A percentile compares a stretch with the other conserved stretches of the same genome.
These are phyloP conservation scores for Autographa pulchrina DNA, from an alignment of 2,888 invertebrate species.

Conservation along the genomic window DNA sequence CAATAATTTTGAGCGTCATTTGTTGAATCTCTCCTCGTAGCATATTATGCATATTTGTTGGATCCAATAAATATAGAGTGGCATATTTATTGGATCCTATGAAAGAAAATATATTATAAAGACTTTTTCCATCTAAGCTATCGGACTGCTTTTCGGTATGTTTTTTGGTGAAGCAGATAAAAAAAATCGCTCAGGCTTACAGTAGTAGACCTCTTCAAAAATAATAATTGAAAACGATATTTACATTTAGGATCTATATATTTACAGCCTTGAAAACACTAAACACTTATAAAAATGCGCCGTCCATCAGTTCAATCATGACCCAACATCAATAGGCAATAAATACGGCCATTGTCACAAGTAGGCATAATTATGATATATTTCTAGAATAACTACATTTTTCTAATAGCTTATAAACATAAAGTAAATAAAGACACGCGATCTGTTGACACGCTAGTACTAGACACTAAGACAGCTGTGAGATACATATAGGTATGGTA, in stretches of 20 bases:
- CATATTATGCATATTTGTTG: too few species aligned
- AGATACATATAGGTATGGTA: not conserved
- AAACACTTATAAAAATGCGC: conserved; percentile 28
- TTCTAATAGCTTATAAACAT: conserved; percentile 24
- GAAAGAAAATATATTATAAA: too few species aligned
- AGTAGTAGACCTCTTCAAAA: too few species aligned
- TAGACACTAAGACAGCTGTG: not conserved
- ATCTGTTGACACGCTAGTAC: not conserved
- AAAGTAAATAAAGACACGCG: conserved; percentile 14
- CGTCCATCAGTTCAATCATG: conserved; percentile 20
- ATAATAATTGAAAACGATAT: too few species aligned
- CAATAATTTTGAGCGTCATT: too few species aligned
- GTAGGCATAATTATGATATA: conserved; percentile 29
- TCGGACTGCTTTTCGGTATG: too few species aligned
- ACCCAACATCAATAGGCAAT: conserved; percentile 42
- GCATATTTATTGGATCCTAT: too few species aligned
- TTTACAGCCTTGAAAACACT: not conserved
- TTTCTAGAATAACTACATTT: conserved; percentile 19
- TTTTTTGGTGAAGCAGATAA: too few species aligned
- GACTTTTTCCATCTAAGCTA: too few species aligned
- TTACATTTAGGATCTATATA: not conserved
- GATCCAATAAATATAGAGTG: too few species aligned
- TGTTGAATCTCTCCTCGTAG: too few species aligned
- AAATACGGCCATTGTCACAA: conserved; percentile 28
- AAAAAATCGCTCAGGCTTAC: too few species aligned